A percentile compares a stretch with the other conserved stretches of the same genome.
Conservation (phyloP, 2,113 vertebrate genomes). For the Tetraodon nigroviridis region DNA sequence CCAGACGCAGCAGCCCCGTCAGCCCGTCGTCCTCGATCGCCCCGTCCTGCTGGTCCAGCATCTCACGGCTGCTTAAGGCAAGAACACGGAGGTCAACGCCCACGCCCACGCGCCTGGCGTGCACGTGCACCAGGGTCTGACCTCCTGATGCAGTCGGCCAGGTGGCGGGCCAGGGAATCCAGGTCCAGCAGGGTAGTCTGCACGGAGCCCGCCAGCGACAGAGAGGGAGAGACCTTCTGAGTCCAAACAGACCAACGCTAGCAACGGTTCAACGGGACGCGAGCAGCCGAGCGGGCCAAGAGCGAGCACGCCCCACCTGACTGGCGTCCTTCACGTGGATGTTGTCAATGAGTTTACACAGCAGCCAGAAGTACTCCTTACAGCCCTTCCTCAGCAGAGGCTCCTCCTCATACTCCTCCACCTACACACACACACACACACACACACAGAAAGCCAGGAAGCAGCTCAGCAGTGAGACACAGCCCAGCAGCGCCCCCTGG, state of each 20-base stretch:
- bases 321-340: constrained; percentile 98
- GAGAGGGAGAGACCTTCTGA: constrained; percentile 69
- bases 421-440: constrained; percentile 60
- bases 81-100: not conserved
- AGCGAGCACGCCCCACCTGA: constrained; percentile 79
- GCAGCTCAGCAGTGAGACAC: too few species aligned
- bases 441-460: not conserved
- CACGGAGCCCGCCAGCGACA: constrained; percentile 55
- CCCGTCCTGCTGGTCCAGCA: constrained; percentile 95
- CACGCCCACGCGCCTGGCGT: too few species aligned
- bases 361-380: constrained; percentile 99
- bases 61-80: constrained; percentile 82
- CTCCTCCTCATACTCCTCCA: constrained; percentile 97
- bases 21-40: constrained; percentile 94
- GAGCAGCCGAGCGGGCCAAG: too few species aligned
- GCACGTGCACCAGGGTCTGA: constrained; percentile 55
- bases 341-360: constrained; percentile 98
- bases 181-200: constrained; percentile 96
- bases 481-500: constrained; percentile 58
- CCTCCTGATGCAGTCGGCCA: constrained; percentile 98
- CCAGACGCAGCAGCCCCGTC: constrained; percentile 88
- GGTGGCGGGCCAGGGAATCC: constrained; percentile 92
- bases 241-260: constrained; percentile 63
- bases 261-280: constrained; percentile 25
- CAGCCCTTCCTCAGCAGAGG: constrained; percentile 88